Conservation (phyloP, 2,113 vertebrate species). For the Pionites leucogaster region DNA sequence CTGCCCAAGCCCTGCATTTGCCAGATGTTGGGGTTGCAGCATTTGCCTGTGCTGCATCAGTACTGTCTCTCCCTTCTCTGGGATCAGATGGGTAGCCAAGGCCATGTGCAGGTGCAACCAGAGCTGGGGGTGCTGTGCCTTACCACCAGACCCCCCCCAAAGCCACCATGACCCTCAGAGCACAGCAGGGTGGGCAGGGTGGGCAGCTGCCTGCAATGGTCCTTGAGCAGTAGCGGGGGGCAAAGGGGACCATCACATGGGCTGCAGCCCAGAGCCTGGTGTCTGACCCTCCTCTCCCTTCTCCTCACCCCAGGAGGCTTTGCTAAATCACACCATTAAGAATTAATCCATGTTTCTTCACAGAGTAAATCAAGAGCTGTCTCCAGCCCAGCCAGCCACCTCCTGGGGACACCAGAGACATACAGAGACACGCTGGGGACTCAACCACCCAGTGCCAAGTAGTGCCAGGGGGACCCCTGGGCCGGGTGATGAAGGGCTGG, state of each 20-base stretch:
- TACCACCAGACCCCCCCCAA: neutral
- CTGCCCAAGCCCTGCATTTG: neutral
- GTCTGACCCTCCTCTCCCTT: neutral
- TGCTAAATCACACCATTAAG: neutral
- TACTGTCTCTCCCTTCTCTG: neutral
- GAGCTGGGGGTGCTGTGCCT: neutral
- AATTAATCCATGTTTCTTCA: neutral
- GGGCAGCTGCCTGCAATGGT: neutral
- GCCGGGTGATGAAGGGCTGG: neutral
- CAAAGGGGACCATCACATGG: neutral
- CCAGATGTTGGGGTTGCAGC: neutral
- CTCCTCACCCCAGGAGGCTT: neutral
- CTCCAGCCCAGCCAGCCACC: neutral
- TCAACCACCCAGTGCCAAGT: neutral
- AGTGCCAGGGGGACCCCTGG: neutral
- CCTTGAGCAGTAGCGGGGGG: neutral
- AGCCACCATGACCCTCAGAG: neutral
- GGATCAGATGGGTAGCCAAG: fast-evolving
- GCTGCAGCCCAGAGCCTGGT: neutral
- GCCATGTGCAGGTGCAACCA: neutral
- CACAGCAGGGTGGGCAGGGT: neutral
- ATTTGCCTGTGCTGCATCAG: neutral
- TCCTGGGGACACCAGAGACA: neutral
- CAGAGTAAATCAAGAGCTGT: neutral
- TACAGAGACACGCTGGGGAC: fast-evolving